These are phyloP conservation scores for Tetheella fluctuosa DNA, from an alignment of 2,888 invertebrate genomes.

Conservation along the genomic window DNA sequence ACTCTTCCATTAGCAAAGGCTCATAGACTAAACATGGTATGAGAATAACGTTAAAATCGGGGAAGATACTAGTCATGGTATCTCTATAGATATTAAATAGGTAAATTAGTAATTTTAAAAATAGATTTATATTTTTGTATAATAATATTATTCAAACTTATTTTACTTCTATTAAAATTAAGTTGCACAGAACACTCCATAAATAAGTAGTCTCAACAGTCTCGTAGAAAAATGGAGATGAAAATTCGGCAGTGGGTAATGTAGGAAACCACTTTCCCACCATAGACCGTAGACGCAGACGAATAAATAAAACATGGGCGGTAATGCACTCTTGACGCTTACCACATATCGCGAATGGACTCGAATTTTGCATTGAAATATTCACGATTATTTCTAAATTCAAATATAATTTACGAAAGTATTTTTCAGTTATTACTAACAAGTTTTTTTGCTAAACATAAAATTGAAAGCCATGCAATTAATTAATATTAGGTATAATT, in stretches of 20 bases:
- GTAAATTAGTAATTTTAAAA: too few relatives aligned
- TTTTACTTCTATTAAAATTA: not conserved
- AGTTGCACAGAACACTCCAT: not conserved
- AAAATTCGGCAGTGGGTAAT: conserved; percentile 66
- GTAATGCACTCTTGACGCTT: conserved; percentile 67
- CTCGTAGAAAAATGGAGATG: conserved; percentile 43
- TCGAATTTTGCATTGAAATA: conserved; percentile 39
- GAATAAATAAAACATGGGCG: conserved; percentile 72
- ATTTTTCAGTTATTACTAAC: not conserved
- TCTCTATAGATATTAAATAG: too few relatives aligned
- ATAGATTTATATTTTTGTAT: too few relatives aligned
- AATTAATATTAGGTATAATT: too few relatives aligned
- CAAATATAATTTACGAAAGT: not conserved
- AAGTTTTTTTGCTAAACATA: not conserved
- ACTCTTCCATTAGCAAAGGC: conserved; percentile 4
- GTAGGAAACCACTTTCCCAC: conserved; percentile 66
- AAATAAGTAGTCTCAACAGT: conserved; percentile 1
- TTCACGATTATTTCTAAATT: conserved; percentile 24
- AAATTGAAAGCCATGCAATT: not conserved
- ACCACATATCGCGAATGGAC: conserved; percentile 36
- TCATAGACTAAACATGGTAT: conserved; percentile 2
- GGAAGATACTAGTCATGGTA: not conserved
- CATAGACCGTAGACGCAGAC: conserved; percentile 53
- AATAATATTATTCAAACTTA: too few relatives aligned
- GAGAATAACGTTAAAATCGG: conserved; percentile 1